phyloP scores from a whole-genome alignment of 2,888 invertebrate species.

The Melieria picta region DNA sequence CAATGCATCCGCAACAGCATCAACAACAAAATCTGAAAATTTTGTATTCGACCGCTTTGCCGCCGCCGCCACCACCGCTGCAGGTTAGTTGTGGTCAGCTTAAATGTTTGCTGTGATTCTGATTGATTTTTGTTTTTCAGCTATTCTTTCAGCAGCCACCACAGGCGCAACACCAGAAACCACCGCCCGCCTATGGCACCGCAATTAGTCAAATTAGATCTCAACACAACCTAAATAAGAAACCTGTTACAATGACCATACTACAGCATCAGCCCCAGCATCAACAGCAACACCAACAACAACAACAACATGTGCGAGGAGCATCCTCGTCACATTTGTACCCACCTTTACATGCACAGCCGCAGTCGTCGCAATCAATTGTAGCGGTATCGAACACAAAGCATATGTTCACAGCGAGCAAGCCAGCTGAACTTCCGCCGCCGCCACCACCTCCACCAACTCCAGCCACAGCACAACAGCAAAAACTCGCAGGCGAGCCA shows the following conservation, averaged over 20 bases:
- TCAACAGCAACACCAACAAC: slow-evolving; percentile 40
- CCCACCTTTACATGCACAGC: slow-evolving; percentile 43
- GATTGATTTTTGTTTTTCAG: slow-evolving; percentile 43
- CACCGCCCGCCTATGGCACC: slow-evolving; percentile 65
- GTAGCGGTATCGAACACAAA: background rate
- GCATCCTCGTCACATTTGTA: background rate
- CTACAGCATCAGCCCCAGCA: slow-evolving; percentile 29
- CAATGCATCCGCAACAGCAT: slow-evolving; percentile 40
- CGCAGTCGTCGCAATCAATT: background rate
- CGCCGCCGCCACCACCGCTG: slow-evolving; percentile 59
- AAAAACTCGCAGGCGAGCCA: slow-evolving; percentile 37
- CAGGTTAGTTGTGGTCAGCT: slow-evolving; percentile 51
- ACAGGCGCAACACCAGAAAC: slow-evolving; percentile 61
- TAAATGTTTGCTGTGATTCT: slow-evolving; percentile 1
- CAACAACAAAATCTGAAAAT: slow-evolving; percentile 55
- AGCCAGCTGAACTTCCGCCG: slow-evolving; percentile 26
- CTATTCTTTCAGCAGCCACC: slow-evolving; percentile 57
- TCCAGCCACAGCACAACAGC: slow-evolving; percentile 36
- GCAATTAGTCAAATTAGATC: slow-evolving; percentile 66
- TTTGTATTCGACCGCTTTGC: slow-evolving; percentile 53
- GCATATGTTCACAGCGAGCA: background rate
- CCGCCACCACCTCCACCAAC: slow-evolving; percentile 50
- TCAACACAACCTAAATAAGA: slow-evolving; percentile 64
- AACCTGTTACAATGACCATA: slow-evolving; percentile 11
- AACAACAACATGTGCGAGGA: slow-evolving; percentile 23